Evolutionary conservation across 1,140 invertebrate genomes (phyloP).

Genomic region (Branchinecta lindahli): DNA sequence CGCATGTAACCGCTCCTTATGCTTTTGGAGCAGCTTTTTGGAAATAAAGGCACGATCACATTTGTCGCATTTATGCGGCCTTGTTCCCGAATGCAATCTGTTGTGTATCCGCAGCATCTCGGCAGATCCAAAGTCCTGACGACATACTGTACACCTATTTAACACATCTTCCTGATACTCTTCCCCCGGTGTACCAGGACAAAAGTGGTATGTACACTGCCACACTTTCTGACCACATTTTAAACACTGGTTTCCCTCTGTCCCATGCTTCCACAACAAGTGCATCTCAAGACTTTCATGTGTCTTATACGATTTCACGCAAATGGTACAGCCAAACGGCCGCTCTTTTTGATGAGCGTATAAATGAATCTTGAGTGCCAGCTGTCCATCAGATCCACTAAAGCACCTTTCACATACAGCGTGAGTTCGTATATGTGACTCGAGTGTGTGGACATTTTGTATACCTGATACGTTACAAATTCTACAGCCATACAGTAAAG

Average conservation of each 20-base stretch:
- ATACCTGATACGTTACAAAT: constrained; percentile 19
- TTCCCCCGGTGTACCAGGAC: constrained; percentile 47
- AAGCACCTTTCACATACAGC: constrained; percentile 20
- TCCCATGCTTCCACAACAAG: constrained; percentile 77
- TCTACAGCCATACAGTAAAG: constrained; percentile 18
- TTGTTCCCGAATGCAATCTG: constrained; percentile 46
- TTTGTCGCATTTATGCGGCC: constrained; percentile 49
- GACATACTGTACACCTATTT: constrained; percentile 65
- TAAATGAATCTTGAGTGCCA: constrained; percentile 16
- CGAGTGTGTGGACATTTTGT: constrained; percentile 18
- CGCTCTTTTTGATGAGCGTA: constrained; percentile 19
- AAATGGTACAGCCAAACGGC: constrained; percentile 18
- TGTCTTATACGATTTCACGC: constrained; percentile 20
- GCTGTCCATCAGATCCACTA: constrained; percentile 17
- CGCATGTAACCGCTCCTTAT: constrained; percentile 31
- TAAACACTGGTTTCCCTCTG: constrained; percentile 65
- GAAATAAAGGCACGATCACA: constrained; percentile 64
- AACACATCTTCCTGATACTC: constrained; percentile 22
- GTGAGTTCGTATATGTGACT: constrained; percentile 19
- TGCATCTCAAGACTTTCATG: constrained; percentile 40
- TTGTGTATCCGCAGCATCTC: constrained; percentile 60
- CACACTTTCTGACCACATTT: constrained; percentile 71
- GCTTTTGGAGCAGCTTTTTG: constrained; percentile 53
- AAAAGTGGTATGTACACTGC: constrained; percentile 78
- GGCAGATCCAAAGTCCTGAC: constrained; percentile 49